A percentile compares a stretch with the other conserved stretches of the same genome.
Conservation (phyloP, 2,888 invertebrate genomes). For the Sesamia inferens region DNA sequence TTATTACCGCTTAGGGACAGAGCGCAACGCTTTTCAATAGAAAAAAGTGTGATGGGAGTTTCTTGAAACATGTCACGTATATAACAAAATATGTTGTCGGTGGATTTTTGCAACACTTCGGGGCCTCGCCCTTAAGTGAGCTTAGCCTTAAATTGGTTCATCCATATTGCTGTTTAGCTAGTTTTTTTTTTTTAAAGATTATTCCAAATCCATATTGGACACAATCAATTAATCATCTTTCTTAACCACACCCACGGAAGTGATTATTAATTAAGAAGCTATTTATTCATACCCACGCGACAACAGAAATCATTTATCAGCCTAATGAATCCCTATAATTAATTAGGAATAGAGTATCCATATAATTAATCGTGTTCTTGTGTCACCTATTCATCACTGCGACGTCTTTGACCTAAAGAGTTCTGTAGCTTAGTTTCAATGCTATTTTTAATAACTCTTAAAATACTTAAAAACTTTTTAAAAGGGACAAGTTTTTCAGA, state of each 20-base stretch:
- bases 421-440: not conserved
- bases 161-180: not conserved
- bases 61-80: not conserved
- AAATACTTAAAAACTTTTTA: not conserved
- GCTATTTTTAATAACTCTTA: not conserved
- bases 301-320: conserved; percentile 41
- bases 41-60: not conserved
- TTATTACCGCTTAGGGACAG: too few species aligned
- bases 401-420: conserved; percentile 5
- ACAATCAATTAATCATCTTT: conserved; percentile 37
- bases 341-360: conserved; percentile 15
- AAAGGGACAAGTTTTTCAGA: not conserved
- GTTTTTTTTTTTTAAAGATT: not conserved
- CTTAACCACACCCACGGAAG: conserved; percentile 40
- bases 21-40: not conserved
- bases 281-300: conserved; percentile 42
- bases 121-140: not conserved
- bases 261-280: conserved; percentile 39
- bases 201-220: not conserved
- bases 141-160: not conserved
- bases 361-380: conserved; percentile 14
- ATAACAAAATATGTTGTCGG: too few species aligned
- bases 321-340: conserved; percentile 34
- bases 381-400: conserved; percentile 10
- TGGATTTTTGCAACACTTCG: not conserved